Conservation (phyloP, 2,888 invertebrate genomes). For the Theretra japonica region DNA sequence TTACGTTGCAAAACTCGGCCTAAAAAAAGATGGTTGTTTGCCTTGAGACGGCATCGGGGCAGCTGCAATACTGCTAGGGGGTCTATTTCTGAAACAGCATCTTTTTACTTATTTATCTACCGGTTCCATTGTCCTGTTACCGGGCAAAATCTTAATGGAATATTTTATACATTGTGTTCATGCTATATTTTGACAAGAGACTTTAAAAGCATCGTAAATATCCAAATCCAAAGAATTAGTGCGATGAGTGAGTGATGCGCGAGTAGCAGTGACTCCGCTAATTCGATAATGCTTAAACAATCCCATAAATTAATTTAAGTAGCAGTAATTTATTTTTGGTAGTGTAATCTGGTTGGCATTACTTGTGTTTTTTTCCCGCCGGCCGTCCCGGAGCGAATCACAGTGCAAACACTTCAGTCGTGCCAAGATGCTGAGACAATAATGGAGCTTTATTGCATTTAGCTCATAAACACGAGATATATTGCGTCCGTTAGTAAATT, state of each 20-base stretch:
- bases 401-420: conserved; percentile 45
- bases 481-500: conserved; percentile 41
- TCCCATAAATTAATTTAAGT: conserved; percentile 22
- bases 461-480: conserved; percentile 57
- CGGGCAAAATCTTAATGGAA: conserved; percentile 39
- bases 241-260: not conserved
- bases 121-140: conserved; percentile 67
- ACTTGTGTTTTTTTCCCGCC: conserved; percentile 39
- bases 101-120: conserved; percentile 74
- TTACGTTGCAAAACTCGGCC: conserved; percentile 63
- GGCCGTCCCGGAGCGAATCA: conserved; percentile 37
- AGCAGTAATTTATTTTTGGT: conserved; percentile 29
- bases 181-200: not conserved
- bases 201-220: not conserved
- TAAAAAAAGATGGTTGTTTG: conserved; percentile 67
- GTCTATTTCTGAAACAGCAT: conserved; percentile 72
- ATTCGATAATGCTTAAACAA: not conserved
- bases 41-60: conserved; percentile 72
- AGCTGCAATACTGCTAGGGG: conserved; percentile 70
- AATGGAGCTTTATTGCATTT: conserved; percentile 59
- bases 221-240: not conserved
- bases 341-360: conserved; percentile 29
- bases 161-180: conserved; percentile 18
- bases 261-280: not conserved
- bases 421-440: conserved; percentile 63